Evolutionary conservation across 2,113 vertebrate genomes (phyloP).

Genomic region (Lamprologus ornatipinnis): DNA sequence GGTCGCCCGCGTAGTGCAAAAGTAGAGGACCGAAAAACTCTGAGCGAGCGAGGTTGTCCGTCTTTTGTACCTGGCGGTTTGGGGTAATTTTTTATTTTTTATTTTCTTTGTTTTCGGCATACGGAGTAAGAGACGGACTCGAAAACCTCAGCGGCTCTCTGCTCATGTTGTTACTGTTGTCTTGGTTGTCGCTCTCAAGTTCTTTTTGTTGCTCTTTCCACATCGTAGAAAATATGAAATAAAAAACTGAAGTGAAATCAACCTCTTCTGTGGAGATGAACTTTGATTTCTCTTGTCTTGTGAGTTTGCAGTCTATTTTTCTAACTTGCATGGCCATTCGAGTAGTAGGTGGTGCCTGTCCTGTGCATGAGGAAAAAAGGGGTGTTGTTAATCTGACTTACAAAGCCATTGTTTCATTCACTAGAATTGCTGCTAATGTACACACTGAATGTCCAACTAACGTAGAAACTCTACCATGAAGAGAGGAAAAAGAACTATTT

Average conservation of each 20-base stretch:
- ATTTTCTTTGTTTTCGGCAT: neutral
- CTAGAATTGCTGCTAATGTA: conserved; percentile 68
- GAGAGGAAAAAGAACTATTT: conserved; percentile 3
- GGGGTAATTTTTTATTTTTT: neutral
- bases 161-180: conserved; percentile 71
- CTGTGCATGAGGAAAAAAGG: conserved; percentile 57
- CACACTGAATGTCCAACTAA: conserved; percentile 66
- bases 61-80: conserved; percentile 43
- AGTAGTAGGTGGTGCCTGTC: conserved; percentile 47
- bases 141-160: conserved; percentile 52
- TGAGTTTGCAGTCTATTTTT: conserved; percentile 61
- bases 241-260: conserved; percentile 75
- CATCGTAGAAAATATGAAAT: conserved; percentile 73
- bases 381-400: conserved; percentile 47
- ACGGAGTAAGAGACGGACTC: conserved; percentile 29
- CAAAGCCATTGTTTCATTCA: conserved; percentile 56
- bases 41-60: conserved; percentile 20
- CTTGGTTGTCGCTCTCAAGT: conserved; percentile 72
- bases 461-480: conserved; percentile 26
- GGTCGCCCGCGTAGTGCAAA: neutral
- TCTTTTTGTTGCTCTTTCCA: conserved; percentile 75
- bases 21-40: neutral
- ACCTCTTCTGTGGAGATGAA: conserved; percentile 66
- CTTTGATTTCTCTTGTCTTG: conserved; percentile 65
- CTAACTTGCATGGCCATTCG: conserved; percentile 59